Conservation (phyloP, 2,888 invertebrate species). For the Perdita meconis region DNA sequence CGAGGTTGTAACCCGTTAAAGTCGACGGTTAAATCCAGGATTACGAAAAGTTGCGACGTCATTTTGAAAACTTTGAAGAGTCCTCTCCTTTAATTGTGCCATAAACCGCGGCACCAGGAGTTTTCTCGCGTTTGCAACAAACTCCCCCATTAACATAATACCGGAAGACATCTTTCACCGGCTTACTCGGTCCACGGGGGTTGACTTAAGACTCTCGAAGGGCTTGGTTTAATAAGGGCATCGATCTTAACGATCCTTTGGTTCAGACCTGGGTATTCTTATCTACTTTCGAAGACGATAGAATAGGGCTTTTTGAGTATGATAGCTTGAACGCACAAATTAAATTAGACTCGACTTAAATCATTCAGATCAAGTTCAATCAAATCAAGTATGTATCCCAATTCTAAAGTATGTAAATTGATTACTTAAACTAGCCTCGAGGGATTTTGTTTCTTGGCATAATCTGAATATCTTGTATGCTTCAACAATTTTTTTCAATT, state of each 20-base stretch:
- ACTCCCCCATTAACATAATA: conserved; percentile 38
- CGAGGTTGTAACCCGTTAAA: conserved; percentile 2
- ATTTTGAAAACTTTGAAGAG: conserved; percentile 14
- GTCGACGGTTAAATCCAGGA: conserved; percentile 1
- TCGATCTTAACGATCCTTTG: conserved; percentile 9
- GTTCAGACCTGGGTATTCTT: neutral
- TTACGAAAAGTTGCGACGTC: neutral
- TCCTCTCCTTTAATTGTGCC: conserved; percentile 27
- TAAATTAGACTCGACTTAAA: too few relatives aligned
- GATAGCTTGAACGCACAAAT: too few relatives aligned
- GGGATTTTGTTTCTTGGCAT: too few relatives aligned
- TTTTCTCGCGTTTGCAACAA: conserved; percentile 28
- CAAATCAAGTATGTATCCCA: too few relatives aligned
- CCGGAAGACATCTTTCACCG: conserved; percentile 28
- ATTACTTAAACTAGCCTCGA: too few relatives aligned
- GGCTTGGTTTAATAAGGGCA: conserved; percentile 25
- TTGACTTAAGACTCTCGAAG: neutral
- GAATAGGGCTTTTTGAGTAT: too few relatives aligned
- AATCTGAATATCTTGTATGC: too few relatives aligned
- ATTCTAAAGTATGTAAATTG: too few relatives aligned
- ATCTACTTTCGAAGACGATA: too few relatives aligned
- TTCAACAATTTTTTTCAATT: too few relatives aligned
- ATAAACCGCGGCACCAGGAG: conserved; percentile 18
- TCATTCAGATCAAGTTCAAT: too few relatives aligned
- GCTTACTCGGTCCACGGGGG: conserved; percentile 4